phyloP scores from a whole-genome alignment of 2,888 invertebrate genomes.

The Frankliniella intonsa region DNA sequence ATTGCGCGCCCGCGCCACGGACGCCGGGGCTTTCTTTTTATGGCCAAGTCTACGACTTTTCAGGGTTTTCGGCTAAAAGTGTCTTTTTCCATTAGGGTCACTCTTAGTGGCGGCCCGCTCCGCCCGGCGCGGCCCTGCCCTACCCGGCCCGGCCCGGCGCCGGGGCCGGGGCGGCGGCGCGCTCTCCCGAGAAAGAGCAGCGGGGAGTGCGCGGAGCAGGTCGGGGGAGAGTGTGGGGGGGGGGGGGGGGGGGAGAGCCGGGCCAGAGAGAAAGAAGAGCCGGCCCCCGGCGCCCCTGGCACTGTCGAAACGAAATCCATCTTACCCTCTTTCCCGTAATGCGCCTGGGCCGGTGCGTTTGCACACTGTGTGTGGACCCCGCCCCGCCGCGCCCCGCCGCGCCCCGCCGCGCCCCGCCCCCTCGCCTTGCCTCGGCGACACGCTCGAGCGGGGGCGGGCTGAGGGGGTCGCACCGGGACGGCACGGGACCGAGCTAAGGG shows the following conservation, averaged over 20 bases:
- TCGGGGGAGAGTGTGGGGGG: not conserved
- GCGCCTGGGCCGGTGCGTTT: not conserved
- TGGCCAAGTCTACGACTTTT: conserved; percentile 22
- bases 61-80: conserved; percentile 20
- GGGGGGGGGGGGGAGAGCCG: not conserved
- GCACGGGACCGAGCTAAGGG: no score
- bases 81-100: conserved; percentile 26
- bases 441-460: not conserved
- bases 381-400: not conserved
- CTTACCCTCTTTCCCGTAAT: conserved; percentile 18
- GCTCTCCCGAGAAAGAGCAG: not conserved
- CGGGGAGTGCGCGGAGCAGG: not conserved
- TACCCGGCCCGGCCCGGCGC: not conserved
- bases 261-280: not conserved
- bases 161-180: not conserved
- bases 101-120: conserved; percentile 3
- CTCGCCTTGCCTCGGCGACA: not conserved
- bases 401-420: not conserved
- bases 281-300: not conserved
- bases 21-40: conserved; percentile 7
- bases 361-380: not conserved
- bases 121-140: not conserved
- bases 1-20: not conserved
- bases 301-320: conserved; percentile 25
- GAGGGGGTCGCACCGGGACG: no score